Base-by-base conservation (phyloP, 2,888 invertebrate genomes). In the Phengaris alcon region DNA sequence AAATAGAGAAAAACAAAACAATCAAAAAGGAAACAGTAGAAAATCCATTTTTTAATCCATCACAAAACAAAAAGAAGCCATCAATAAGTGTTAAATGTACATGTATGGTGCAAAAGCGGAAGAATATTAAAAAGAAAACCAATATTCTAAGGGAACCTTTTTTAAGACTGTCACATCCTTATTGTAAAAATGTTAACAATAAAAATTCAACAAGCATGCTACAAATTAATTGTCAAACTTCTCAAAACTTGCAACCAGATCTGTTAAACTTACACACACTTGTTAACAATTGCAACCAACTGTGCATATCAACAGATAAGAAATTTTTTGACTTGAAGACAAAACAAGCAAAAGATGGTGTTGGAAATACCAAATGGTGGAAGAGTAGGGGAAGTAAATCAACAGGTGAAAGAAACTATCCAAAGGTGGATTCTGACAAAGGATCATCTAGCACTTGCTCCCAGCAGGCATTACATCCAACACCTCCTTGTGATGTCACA, bases 401-500 rank as follows among this genome's bases (percentile, higher is more conserved):
- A 72, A 77, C 81, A 78, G 79, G 80, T 79, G 77, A 82, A 72
- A 84, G 79, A 79, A 72, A 72, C 54, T 54, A 54, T 22, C 48
- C 55, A 69, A 69, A 88, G 76, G 77, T 81, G 46, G 77, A 77
- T 68, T 79, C 82, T 70, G 89, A 88, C 15, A 87, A 82, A 76
- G 88, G 82, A 79, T 84, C 87, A 75, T 79, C 87, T 12, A 87
- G 90, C 44, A 94, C 95, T 74, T 98, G 98, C 88, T 97, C 98
- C 0, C 96, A 97, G 82, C 97, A 98, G 87, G 97, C 96, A 6
- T 91, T 94, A 15, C 94, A 95, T 77, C 95, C 96, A 69, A 94
- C 95, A 77, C 95, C 96, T 70, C 94, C 95, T 3, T 96, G 96
- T 90, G 98, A 98, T 94, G 95, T 98, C 74, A 98, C 97, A 72